phyloP scores from a whole-genome alignment of 1,140 invertebrate species.

The Zeugodacus cucurbitae region DNA sequence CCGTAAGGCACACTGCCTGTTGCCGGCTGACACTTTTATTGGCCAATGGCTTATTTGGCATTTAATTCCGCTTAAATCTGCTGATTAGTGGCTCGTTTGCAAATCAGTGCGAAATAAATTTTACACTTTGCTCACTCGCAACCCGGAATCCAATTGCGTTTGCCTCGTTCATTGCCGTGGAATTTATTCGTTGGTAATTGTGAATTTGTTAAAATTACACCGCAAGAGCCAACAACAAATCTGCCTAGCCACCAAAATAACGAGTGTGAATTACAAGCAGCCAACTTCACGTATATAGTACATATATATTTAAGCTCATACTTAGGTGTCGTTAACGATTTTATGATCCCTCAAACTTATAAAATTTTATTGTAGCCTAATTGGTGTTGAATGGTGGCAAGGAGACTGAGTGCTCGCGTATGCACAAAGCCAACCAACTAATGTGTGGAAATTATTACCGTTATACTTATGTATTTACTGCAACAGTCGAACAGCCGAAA shows the following conservation, averaged over 20 bases:
- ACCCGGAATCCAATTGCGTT: background rate
- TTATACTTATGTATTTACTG: background rate
- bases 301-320: background rate
- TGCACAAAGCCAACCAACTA: background rate
- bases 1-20: background rate
- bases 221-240: background rate
- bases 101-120: constrained; percentile 39
- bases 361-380: background rate
- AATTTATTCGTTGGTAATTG: constrained; percentile 33
- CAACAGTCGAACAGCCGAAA: background rate
- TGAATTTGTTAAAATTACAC: background rate
- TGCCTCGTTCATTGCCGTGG: background rate
- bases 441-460: background rate
- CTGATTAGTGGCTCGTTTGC: constrained; percentile 40
- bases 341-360: constrained; percentile 9
- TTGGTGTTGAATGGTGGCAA: background rate
- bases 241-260: background rate
- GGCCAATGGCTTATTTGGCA: constrained; percentile 30
- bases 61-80: constrained; percentile 36
- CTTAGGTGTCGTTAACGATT: background rate
- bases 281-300: background rate
- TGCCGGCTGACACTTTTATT: constrained; percentile 35
- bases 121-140: constrained; percentile 23
- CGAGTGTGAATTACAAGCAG: background rate
- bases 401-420: background rate